Evolutionary conservation across 2,797 vertebrate genomes (phyloP), one percentile per base, ranked within the genome.

Genomic region (Protosalanx chinensis): DNA sequence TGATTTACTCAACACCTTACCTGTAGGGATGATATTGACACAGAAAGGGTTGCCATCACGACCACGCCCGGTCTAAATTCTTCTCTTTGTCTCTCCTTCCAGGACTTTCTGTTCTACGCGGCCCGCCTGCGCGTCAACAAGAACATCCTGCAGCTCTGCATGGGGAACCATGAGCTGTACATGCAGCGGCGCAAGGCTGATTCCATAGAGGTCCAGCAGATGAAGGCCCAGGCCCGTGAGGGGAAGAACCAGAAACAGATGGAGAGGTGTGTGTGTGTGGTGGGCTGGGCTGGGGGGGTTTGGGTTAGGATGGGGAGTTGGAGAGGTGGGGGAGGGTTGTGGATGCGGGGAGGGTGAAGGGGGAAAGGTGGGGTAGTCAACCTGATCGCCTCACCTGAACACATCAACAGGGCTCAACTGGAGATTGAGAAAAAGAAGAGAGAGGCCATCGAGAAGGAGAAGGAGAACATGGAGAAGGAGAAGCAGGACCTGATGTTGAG

Each of bases 151-250:
- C 93, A 94, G 83, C 91, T 98, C 4, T 98, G 96, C 87, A 97
- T 96, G 93, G 96, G 95, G 12, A 99, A 99, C 91, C 96, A 98
- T 0, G 95, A 97, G 6, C 91, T 97, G 81, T 98, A 97, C 79
- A 95, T 96, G 93, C 92, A 94, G 63, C 95, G 97, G 77, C 91
- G 97, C 78, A 97, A 97, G 86, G 84, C 95, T 0, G 96, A 99
- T 89, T 96, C 90, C 84, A 98, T 99, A 29, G 98, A 99, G 85
- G 96, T 99, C 27, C 98, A 99, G 86, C 97, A 99, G 91, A 99
- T 99, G 98, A 99, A 97, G 90, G 94, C 96, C 49, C 96, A 98
- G 88, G 96, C 97, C 74, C 91, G 92, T 12, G 95, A 98, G 76
- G 96, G 98, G 88, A 95, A 96, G 86, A 93, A 93, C 76, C 94